phyloP scores from a whole-genome alignment of 1,140 invertebrate species.

The Drosophila erecta region DNA sequence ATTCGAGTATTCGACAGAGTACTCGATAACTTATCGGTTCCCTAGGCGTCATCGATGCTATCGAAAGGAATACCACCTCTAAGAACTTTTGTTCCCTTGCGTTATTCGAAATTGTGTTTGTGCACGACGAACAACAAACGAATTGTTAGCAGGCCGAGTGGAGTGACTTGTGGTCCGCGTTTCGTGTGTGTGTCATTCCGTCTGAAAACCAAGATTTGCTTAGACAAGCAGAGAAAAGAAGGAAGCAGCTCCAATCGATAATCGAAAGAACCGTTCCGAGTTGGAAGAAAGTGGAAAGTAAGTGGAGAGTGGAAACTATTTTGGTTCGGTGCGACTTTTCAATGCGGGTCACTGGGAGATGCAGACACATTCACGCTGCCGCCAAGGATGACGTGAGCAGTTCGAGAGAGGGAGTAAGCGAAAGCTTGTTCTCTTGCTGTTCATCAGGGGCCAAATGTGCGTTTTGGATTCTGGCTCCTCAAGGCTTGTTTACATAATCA shows the following conservation, averaged over 20 bases:
- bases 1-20: no score
- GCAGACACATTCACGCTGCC: conserved; percentile 1
- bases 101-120: conserved; percentile 4
- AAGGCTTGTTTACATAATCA: conserved; percentile 53
- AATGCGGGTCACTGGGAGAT: conserved; percentile 12
- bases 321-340: background rate
- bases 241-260: conserved; percentile 7
- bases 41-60: no score
- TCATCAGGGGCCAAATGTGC: conserved; percentile 4
- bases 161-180: background rate
- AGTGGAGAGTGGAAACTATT: conserved; percentile 13
- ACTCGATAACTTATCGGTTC: no score
- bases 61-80: background rate
- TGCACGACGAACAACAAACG: conserved; percentile 1
- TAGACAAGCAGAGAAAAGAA: background rate
- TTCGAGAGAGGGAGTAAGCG: background rate
- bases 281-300: conserved; percentile 36
- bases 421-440: background rate
- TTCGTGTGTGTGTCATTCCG: conserved; percentile 29
- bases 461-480: conserved; percentile 2
- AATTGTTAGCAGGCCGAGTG: background rate
- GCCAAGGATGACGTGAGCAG: conserved; percentile 23
- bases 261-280: conserved; percentile 23
- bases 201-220: background rate
- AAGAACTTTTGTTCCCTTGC: background rate